Evolutionary conservation across 2,888 invertebrate genomes (phyloP).

Genomic region (Apamea sordens): DNA sequence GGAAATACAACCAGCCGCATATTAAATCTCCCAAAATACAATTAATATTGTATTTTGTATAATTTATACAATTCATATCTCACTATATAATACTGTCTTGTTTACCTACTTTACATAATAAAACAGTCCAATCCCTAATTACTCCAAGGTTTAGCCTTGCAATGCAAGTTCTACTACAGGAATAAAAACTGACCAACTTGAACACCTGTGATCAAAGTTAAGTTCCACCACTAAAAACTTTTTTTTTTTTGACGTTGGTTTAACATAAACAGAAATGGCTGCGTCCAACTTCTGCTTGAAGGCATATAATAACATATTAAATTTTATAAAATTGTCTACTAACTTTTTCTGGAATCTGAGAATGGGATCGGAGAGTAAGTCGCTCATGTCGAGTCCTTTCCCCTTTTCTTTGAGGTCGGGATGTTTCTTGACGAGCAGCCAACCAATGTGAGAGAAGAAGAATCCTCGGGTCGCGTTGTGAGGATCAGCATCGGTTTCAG

Average conservation of each 20-base stretch:
- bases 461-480: constrained; percentile 98
- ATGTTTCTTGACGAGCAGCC: constrained; percentile 97
- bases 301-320: neutral
- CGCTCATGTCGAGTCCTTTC: constrained; percentile 95
- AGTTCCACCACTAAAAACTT: too few relatives aligned
- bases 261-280: neutral
- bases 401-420: constrained; percentile 97
- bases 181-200: neutral
- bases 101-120: constrained; percentile 1
- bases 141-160: neutral
- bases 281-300: neutral
- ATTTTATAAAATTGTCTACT: constrained; percentile 76
- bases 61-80: neutral
- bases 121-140: neutral
- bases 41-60: neutral
- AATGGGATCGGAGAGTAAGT: constrained; percentile 95
- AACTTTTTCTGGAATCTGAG: constrained; percentile 97
- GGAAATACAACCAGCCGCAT: too few relatives aligned
- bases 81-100: neutral
- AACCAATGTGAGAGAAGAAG: constrained; percentile 99
- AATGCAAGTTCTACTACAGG: constrained; percentile 1
- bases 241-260: neutral
- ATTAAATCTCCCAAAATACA: neutral
- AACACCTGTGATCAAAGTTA: too few relatives aligned
- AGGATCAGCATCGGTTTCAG: constrained; percentile 98